Conservation (phyloP, 2,888 invertebrate genomes). For the Artemia sinica region DNA sequence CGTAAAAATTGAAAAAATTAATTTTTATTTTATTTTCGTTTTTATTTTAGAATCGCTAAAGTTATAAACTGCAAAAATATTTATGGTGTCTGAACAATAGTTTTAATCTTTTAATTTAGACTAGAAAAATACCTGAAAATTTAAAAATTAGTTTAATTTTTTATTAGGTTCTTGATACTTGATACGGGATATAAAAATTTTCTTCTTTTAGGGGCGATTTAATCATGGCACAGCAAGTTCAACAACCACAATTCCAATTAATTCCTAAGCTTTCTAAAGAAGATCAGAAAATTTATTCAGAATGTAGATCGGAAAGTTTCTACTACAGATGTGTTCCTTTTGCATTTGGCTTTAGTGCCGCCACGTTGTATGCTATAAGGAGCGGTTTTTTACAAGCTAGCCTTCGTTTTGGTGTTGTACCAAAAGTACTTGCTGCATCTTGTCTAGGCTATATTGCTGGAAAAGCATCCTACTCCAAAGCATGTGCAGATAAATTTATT, state of each 20-base stretch:
- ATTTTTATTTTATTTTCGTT: too few relatives aligned
- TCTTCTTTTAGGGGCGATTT: too few relatives aligned
- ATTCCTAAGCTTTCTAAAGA: conserved; percentile 42
- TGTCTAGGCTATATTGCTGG: conserved; percentile 58
- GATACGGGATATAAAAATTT: too few relatives aligned
- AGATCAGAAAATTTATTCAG: conserved; percentile 47
- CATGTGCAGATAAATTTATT: conserved; percentile 65
- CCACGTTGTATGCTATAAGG: conserved; percentile 46
- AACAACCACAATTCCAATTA: neutral
- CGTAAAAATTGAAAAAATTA: too few relatives aligned
- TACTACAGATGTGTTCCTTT: conserved; percentile 52
- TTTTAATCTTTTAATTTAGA: too few relatives aligned
- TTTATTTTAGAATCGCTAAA: too few relatives aligned
- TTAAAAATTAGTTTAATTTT: too few relatives aligned
- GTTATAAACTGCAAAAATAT: too few relatives aligned
- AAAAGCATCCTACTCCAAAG: conserved; percentile 58
- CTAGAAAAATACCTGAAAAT: too few relatives aligned
- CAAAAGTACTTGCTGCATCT: conserved; percentile 50
- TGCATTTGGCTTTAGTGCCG: conserved; percentile 43
- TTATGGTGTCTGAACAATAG: too few relatives aligned
- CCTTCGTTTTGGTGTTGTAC: conserved; percentile 47
- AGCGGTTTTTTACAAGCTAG: conserved; percentile 43
- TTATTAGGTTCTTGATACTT: too few relatives aligned
- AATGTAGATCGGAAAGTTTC: conserved; percentile 63
- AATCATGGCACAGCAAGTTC: too few relatives aligned